A percentile compares a stretch with the other conserved stretches of the same genome.
These are phyloP conservation scores for Adelges cooleyi DNA, from an alignment of 1,140 invertebrate genomes.

Conservation along the genomic window DNA sequence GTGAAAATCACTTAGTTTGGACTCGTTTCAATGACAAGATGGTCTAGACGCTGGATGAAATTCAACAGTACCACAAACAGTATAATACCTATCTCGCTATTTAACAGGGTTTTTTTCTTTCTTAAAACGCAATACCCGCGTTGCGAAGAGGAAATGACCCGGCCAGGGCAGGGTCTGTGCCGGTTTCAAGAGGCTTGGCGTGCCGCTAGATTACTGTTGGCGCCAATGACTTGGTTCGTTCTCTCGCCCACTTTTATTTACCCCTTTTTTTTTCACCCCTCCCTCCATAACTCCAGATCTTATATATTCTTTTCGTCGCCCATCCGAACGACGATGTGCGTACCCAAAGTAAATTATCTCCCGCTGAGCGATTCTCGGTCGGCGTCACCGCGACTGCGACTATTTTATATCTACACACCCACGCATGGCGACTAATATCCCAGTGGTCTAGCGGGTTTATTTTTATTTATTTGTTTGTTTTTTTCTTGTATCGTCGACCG, in stretches of 20 bases:
- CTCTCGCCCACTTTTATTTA: background rate
- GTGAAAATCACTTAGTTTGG: too few relatives aligned
- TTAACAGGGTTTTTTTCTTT: too few relatives aligned
- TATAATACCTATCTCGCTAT: too few relatives aligned
- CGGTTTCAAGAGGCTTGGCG: background rate
- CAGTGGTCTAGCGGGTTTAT: too few relatives aligned
- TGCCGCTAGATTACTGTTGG: constrained; percentile 25
- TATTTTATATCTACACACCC: background rate
- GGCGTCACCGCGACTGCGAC: background rate
- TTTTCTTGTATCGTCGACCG: too few relatives aligned
- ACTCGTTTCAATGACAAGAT: too few relatives aligned
- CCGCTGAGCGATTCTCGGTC: constrained; percentile 2
- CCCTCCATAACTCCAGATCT: background rate
- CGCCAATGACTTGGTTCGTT: background rate
- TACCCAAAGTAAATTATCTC: constrained; percentile 25
- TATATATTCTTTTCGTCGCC: background rate
- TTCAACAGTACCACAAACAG: too few relatives aligned
- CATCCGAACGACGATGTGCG: constrained; percentile 2
- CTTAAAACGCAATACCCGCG: too few relatives aligned
- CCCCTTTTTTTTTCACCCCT: background rate
- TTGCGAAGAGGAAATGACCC: too few relatives aligned
- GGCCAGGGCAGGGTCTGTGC: background rate
- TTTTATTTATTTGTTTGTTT: too few relatives aligned
- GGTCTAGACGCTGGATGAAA: too few relatives aligned
- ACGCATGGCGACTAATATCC: background rate